Evolutionary conservation across 2,113 vertebrate genomes (phyloP), one percentile per base, ranked within the genome.

Genomic region (Plectropomus leopardus): DNA sequence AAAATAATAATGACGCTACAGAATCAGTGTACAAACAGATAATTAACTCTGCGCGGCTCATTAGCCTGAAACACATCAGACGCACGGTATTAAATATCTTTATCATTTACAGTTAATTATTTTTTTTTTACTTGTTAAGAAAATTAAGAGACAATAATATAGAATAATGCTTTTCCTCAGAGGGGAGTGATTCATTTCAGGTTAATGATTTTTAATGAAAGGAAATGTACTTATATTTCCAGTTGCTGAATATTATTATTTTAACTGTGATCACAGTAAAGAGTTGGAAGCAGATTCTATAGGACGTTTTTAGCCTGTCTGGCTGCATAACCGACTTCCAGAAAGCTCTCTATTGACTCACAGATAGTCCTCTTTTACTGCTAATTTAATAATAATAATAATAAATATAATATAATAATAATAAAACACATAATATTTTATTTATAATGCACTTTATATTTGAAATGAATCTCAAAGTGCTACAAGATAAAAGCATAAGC

Each of bases 41-140:
- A 51, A 82, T 82, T 65, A 58, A 58, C 30, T 19, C 23, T 3
- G 23, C 59, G 7, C 1, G 34, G 64, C 65, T 75, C 66, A 57
- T 70, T 69, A 75, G 42, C 10, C 28, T 21, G 40, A 57, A 17
- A 50, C 57, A 9, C 15, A 36, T 51, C 32, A 51, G n/a, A 61
- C 32, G 32, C 28, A 61, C 0, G 34, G 9, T 4, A 21, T 53
- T 51, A 61, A 69, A 60, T n/a, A 42, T 53, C 21, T n/a, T 73
- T 6, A 30, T 30, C 24, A 28, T 32, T 40, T 28, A 57, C 13
- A 8, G 0, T 40, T 24, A 4, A 73, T 55, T 61, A 61, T 47
- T 51, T 24, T 47, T 51, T 24, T 47, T 47, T 80, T 53, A 68
- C 77, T 65, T 26, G 26, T 6, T 34, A 42, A 48, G 45, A 26